Evolutionary conservation across 37 sponge, comb jelly and placozoan species (phyloP), one percentile per base, ranked within the genome.

Genomic region (Eunapius fragilis): DNA sequence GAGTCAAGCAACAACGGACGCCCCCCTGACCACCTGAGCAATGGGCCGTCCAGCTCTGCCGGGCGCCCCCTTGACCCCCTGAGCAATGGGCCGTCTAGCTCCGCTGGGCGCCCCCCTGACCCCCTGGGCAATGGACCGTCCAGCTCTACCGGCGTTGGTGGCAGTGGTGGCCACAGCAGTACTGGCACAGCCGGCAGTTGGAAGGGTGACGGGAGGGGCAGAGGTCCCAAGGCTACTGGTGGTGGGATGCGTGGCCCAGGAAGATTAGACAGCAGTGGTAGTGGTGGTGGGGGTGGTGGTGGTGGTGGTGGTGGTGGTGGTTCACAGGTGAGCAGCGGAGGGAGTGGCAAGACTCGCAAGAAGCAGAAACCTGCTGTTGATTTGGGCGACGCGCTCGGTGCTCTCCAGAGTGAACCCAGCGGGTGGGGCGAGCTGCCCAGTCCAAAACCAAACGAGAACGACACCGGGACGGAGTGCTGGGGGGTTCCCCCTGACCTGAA

Each of bases 371-470:
- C 81, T 2, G 25, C 58, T 11, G 22, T 68, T 5, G 91, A 85
- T 13, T 72, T 90, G 34, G 86, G 81, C 0, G 90, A 81, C 22
- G 91, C 82, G 9, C 76, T 86, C 33, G 91, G 82, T 47, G 70
- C 82, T 3, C 72, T 90, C 0, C 78, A 94, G 67, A 17, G 27
- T 33, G 89, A 87, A 67, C 94, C 94, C 10, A 90, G 87, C 72
- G 94, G 94, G 32, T 94, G 94, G 94, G 94, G 94, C 0, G 89
- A 90, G 5, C 86, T 94, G 31, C 94, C 94, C 14, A 88, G 88
- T 72, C 88, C 89, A 32, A 85, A 87, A 24, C 67, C 85, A 3
- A 34, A 27, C 25, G 86, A 87, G 24, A 50, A 82, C n/a, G 94
- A 94, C 79, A 90, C 81, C 24, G 94, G 94, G 23, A 94, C 94